phyloP scores from a whole-genome alignment of 2,888 invertebrate species.

The Tetragnatha montana region DNA sequence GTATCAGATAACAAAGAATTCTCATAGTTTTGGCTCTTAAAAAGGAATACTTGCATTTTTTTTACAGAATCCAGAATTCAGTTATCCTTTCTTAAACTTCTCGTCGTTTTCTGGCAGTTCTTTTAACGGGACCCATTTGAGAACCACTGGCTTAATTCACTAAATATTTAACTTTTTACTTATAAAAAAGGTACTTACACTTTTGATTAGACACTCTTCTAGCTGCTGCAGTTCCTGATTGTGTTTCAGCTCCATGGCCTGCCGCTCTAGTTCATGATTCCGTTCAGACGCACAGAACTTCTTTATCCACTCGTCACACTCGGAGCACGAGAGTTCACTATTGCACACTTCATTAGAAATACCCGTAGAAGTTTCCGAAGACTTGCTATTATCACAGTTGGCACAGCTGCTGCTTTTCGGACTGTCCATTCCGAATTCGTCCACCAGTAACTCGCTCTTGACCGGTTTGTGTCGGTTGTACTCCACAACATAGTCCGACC shows the following conservation, averaged over 20 bases:
- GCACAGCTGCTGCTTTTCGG: background rate
- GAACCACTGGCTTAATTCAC: too few species aligned
- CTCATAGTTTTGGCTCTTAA: too few species aligned
- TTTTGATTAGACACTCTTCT: constrained; percentile 48
- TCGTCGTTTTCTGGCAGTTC: too few species aligned
- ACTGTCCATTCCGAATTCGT: background rate
- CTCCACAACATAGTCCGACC: constrained; percentile 33
- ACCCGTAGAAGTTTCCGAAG: background rate
- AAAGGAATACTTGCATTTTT: too few species aligned
- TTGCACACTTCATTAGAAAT: constrained; percentile 34
- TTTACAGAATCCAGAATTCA: too few species aligned
- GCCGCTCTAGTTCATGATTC: constrained; percentile 36
- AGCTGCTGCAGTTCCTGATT: constrained; percentile 33
- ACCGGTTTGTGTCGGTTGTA: constrained; percentile 37
- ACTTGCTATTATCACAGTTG: constrained; percentile 10
- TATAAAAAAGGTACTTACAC: constrained; percentile 55
- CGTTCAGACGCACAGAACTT: constrained; percentile 41
- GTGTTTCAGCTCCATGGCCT: constrained; percentile 29
- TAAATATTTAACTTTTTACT: too few species aligned
- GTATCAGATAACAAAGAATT: too few species aligned
- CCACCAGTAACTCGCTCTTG: background rate
- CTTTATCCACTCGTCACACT: constrained; percentile 49
- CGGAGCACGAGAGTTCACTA: constrained; percentile 18
- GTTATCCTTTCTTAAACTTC: too few species aligned
- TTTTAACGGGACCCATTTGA: too few species aligned